These are phyloP conservation scores for Aphelenchoides bicaudatus DNA, from an alignment of 2,888 invertebrate genomes.

Conservation along the genomic window DNA sequence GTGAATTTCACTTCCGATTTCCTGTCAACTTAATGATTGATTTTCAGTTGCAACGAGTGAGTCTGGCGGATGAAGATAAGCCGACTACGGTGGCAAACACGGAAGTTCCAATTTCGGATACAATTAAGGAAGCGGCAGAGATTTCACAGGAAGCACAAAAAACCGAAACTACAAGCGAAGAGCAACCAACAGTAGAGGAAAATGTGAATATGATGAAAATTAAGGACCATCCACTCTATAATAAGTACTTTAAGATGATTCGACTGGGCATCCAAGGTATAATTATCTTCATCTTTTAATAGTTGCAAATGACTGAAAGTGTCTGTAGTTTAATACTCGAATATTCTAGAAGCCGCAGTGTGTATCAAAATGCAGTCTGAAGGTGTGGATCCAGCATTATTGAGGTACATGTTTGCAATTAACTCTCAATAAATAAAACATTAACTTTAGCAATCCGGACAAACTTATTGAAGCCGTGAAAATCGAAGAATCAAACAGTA, in stretches of 20 bases:
- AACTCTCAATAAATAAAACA: neutral
- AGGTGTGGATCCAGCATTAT: conserved; percentile 35
- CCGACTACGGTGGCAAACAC: neutral
- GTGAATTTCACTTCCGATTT: neutral
- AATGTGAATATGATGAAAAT: conserved; percentile 24
- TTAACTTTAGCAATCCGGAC: conserved; percentile 5
- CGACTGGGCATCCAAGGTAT: conserved; percentile 40
- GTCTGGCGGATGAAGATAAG: neutral
- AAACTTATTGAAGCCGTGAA: neutral
- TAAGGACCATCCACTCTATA: conserved; percentile 42
- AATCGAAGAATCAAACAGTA: neutral
- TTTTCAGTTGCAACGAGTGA: conserved; percentile 10
- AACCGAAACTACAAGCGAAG: neutral
- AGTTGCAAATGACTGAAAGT: neutral
- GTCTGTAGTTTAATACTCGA: too few relatives aligned
- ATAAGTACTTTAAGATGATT: conserved; percentile 55
- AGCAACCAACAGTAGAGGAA: neutral
- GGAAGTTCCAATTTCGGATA: neutral
- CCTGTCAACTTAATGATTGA: neutral
- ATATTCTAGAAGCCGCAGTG: conserved; percentile 49
- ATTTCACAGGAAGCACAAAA: neutral
- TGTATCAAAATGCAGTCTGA: conserved; percentile 48
- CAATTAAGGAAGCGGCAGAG: neutral
- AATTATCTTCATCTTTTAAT: too few relatives aligned
- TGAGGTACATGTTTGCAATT: neutral